phyloP scores from a whole-genome alignment of 2,888 invertebrate genomes.

The Ligdia adustata region DNA sequence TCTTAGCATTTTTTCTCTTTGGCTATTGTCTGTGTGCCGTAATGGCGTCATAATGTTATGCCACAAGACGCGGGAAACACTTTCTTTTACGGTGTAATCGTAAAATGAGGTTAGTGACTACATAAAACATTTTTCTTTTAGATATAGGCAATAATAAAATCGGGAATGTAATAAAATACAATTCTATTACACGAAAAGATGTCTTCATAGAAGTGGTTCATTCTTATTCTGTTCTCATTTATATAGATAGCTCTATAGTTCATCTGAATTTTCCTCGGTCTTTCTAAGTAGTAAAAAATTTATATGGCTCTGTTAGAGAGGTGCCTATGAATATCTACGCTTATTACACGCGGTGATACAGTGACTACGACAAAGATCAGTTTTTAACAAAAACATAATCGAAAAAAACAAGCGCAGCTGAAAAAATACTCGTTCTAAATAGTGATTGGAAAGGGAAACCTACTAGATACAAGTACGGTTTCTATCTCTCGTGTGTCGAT shows the following conservation, averaged over 20 bases:
- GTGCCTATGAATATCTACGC: too few relatives aligned
- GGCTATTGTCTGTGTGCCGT: slow-evolving; percentile 57
- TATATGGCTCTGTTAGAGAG: too few relatives aligned
- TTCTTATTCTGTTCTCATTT: too few relatives aligned
- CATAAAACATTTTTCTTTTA: slow-evolving; percentile 29
- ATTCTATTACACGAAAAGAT: too few relatives aligned
- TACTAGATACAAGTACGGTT: neutral
- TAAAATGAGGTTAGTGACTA: slow-evolving; percentile 37
- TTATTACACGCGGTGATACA: too few relatives aligned
- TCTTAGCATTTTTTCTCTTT: slow-evolving; percentile 42
- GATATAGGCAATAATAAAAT: slow-evolving; percentile 21
- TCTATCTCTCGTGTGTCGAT: slow-evolving; percentile 6
- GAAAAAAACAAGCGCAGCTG: neutral
- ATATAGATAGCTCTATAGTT: too few relatives aligned
- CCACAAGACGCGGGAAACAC: slow-evolving; percentile 46
- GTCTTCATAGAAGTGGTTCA: too few relatives aligned
- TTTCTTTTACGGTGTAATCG: slow-evolving; percentile 47
- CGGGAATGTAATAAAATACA: slow-evolving; percentile 15
- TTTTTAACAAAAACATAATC: too few relatives aligned
- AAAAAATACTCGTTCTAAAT: neutral
- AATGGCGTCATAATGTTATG: slow-evolving; percentile 52
- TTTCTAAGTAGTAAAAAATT: too few relatives aligned
- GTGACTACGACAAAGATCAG: too few relatives aligned
- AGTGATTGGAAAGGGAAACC: neutral
- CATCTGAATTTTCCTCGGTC: too few relatives aligned